These are phyloP conservation scores for Pelodiscus sinensis DNA, from an alignment of 2,113 vertebrate species.

Conservation along the genomic window DNA sequence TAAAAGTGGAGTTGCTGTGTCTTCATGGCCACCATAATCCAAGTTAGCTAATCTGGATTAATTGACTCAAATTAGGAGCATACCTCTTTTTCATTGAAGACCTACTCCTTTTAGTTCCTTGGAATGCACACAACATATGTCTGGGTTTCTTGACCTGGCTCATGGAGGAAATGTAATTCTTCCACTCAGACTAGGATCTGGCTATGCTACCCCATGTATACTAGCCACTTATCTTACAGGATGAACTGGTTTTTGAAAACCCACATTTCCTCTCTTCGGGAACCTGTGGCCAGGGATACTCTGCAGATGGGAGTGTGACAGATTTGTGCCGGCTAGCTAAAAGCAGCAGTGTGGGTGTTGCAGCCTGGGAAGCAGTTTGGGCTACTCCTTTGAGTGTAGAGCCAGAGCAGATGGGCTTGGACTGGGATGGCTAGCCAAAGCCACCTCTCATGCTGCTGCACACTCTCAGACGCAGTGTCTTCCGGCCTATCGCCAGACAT, in stretches of 20 bases:
- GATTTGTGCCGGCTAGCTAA: background rate
- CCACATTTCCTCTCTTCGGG: background rate
- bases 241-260: background rate
- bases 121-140: background rate
- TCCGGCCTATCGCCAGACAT: background rate
- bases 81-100: background rate
- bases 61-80: background rate
- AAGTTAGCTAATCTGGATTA: background rate
- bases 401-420: background rate
- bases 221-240: background rate
- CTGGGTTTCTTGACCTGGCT: background rate
- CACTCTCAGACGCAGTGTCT: background rate
- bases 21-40: background rate
- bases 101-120: background rate
- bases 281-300: background rate
- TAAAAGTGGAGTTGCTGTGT: background rate
- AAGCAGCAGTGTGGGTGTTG: background rate
- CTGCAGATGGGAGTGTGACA: background rate
- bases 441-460: background rate
- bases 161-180: background rate
- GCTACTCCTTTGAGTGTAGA: background rate
- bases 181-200: background rate
- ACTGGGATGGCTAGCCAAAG: background rate
- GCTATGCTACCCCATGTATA: background rate
- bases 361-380: background rate